Base-by-base conservation (phyloP, 2,888 invertebrate genomes). In the Micropterix aruncella region DNA sequence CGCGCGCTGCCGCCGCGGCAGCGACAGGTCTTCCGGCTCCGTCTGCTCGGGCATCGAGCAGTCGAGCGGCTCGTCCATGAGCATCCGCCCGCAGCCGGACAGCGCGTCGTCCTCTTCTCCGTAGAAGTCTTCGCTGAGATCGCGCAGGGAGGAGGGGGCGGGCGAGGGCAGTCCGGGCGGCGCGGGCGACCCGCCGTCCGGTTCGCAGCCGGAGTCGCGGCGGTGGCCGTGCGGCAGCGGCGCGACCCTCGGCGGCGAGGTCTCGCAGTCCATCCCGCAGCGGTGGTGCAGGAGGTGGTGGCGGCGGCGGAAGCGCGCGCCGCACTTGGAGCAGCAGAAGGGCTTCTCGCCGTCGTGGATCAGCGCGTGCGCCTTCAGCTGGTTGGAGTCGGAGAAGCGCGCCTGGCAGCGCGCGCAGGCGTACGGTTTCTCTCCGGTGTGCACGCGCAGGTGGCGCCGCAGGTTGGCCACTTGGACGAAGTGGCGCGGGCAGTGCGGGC, bases 391-490 rank as follows among this genome's bases (percentile, higher is more conserved):
- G 49, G 90, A 89, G 66, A 93, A 93, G 52, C 83, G 80, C 36
- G 88, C 82, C 4, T 83, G 76, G 63, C 93, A 93, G 46, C 86
- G 74, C 50, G 87, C 83, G 63, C 92, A 93, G 9, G 82, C 80
- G 63, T 91, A 93, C 0, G 92, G 92, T 15, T 87, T 75, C 62
- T 93, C 92, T 2, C 92, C 92, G 0, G 93, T 93, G 62, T 93
- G 93, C 0, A 92, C 92, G 43, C 92, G 77, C 37, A 91, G 69
- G 57, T 93, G 93, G 5, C 93, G 79, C 3, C 93, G 73, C 36
- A 93, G 72, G 61, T 93, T 93, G 12, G 93, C 93, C 37, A 93
- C 92, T 63, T 93, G 93, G 36, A 93, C 92, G 62, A 93, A 93
- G 59, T 90, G 87, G 2, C 91, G 78, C 51, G 92, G 90, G 66